Base-by-base conservation (phyloP, 2,113 vertebrate species). In the Urocitellus parryii region DNA sequence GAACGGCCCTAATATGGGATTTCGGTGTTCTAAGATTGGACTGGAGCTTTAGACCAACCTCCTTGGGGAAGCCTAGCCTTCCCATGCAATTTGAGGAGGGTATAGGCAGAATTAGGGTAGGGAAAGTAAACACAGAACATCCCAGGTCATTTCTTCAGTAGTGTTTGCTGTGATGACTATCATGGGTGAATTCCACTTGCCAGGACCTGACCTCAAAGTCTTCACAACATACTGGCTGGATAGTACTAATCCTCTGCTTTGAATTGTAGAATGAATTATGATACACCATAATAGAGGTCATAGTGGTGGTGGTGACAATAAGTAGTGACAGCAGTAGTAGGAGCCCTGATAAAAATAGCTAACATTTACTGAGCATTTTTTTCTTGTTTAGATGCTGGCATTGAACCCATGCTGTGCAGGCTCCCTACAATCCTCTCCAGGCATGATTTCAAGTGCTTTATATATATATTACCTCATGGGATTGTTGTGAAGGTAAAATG, bases 211-310 rank as follows among this genome's bases (percentile, higher is more conserved):
- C 11, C 25, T 51, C 34, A 5, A n/a, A 27, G 22, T 58, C 56
- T 87, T 91, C 25, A 70, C 29, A 73, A 53, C 7, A 14, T 2
- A 48, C 18, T 6, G 13, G 70, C 27, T 65, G 70, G 79, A 37
- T 0, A 70, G 37, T n/a, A 39, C 18, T 0, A 0, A 70, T 37
- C 1, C 63, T 82, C 25, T 39, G 29, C 20, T 2, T 0, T 58
- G 51, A 67, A 56, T 68, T 72, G 80, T 58, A 76, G n/a, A 56
- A 61, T 79, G 34, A 88, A 37, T 89, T 34, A 27, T 56, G 63
- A 22, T 39, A 39, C 53, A 45, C 53, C 76, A n/a, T 34, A 80
- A 27, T 3, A 22, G 18, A 82, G 34, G 53, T 16, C 22, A 68
- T 4, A 48, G 25, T 9, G 11, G 39, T 2, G 17, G 80, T 29